Percentiles rank a stretch among this genome's conserved stretches.
Conservation (phyloP, 2,888 invertebrate species). For the Spisula subtruncata region DNA sequence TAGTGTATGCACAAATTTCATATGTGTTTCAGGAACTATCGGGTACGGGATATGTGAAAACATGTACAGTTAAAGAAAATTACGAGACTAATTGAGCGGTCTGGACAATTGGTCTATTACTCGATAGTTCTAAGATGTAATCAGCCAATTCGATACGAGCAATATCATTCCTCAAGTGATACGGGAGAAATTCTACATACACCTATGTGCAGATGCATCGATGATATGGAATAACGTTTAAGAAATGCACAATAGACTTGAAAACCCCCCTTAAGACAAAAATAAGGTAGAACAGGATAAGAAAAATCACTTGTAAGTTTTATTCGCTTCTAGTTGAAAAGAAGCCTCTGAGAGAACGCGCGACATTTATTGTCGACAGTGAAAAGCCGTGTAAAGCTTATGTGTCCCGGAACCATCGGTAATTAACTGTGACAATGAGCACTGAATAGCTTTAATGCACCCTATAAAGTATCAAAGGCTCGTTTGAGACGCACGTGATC, state of each 20-base stretch:
- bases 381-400: neutral
- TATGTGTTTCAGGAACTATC: no score
- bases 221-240: no score
- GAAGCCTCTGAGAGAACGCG: neutral
- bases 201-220: no score
- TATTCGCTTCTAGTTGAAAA: neutral
- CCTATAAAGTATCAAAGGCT: slow-evolving; percentile 6
- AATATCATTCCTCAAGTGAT: no score
- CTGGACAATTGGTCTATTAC: no score
- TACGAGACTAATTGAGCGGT: no score
- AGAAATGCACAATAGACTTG: neutral
- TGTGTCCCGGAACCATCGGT: neutral
- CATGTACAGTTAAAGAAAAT: no score
- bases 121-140: no score
- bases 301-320: slow-evolving; percentile 15
- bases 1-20: no score
- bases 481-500: neutral
- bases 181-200: no score
- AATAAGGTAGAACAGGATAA: neutral
- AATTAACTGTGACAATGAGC: slow-evolving; percentile 11
- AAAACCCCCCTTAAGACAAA: neutral
- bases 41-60: no score
- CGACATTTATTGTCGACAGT: slow-evolving; percentile 6
- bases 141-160: no score
- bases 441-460: neutral